These are phyloP conservation scores for Malthinus flaveolus DNA, from an alignment of 2,888 invertebrate species.

Conservation along the genomic window DNA sequence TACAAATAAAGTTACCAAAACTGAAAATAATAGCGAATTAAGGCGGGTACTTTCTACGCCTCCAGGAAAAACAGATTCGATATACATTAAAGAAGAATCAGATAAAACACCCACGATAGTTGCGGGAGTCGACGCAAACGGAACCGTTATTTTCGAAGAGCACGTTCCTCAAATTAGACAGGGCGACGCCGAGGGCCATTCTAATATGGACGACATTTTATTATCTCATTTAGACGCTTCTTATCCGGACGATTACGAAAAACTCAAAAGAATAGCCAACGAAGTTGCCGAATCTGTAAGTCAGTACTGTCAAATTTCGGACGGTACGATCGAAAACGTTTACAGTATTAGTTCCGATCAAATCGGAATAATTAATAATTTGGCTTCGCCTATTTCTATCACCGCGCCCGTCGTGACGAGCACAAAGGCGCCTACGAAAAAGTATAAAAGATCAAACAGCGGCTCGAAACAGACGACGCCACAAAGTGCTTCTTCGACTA, in stretches of 20 bases:
- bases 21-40: slow-evolving; percentile 58
- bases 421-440: slow-evolving; percentile 66
- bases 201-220: slow-evolving; percentile 69
- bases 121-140: slow-evolving; percentile 51
- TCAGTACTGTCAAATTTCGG: slow-evolving; percentile 64
- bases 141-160: slow-evolving; percentile 47
- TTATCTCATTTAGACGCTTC: slow-evolving; percentile 69
- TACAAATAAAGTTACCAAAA: slow-evolving; percentile 40
- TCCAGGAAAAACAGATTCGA: slow-evolving; percentile 53
- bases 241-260: slow-evolving; percentile 76
- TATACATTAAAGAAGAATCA: slow-evolving; percentile 49
- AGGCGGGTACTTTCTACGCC: slow-evolving; percentile 59
- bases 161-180: slow-evolving; percentile 53
- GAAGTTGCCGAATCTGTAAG: slow-evolving; percentile 79
- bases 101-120: slow-evolving; percentile 51
- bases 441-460: slow-evolving; percentile 68
- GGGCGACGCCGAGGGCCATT: slow-evolving; percentile 47
- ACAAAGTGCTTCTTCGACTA: slow-evolving; percentile 61
- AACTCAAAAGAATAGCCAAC: slow-evolving; percentile 79
- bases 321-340: slow-evolving; percentile 59
- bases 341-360: slow-evolving; percentile 55
- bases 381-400: slow-evolving; percentile 50
- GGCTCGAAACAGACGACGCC: slow-evolving; percentile 44
- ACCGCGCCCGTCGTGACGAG: slow-evolving; percentile 65
- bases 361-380: slow-evolving; percentile 50